Evolutionary conservation across 2,888 invertebrate species (phyloP).

Genomic region (Mesoligia furuncula): DNA sequence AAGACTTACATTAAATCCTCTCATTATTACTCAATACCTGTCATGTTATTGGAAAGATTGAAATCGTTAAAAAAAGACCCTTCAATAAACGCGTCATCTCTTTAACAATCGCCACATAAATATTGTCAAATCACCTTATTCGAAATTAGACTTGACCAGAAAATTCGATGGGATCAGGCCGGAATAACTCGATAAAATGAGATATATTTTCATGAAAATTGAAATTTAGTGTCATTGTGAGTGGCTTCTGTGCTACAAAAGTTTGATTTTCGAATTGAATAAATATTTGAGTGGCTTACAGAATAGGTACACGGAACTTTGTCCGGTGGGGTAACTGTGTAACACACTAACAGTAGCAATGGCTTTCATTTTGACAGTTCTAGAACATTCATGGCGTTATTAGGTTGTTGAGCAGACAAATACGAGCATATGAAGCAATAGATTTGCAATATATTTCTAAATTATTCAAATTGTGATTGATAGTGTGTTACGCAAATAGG

Average conservation of each 20-base stretch:
- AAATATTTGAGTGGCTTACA: no score
- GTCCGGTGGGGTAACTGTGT: not conserved
- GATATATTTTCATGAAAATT: not conserved
- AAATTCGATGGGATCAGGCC: constrained; percentile 24
- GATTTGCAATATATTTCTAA: no score
- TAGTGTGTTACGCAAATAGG: not conserved
- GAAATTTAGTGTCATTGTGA: not conserved
- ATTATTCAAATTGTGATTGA: no score
- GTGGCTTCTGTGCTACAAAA: not conserved
- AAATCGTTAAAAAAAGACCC: not conserved
- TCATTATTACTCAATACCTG: not conserved
- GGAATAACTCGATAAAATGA: constrained; percentile 7
- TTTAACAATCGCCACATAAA: not conserved
- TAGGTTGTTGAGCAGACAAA: no score
- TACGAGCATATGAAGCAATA: no score
- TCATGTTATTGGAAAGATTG: not conserved
- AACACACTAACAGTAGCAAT: not conserved
- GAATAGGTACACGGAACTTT: not conserved
- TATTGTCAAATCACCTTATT: not conserved
- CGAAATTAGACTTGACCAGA: not conserved
- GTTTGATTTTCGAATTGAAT: not conserved
- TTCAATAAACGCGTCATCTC: not conserved
- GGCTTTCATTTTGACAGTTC: no score
- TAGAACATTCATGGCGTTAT: no score
- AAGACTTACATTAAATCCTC: not conserved